Percentiles rank a stretch among this genome's conserved stretches.
phyloP scores from a whole-genome alignment of 2,888 invertebrate genomes.

The Ceraclea dissimilis region DNA sequence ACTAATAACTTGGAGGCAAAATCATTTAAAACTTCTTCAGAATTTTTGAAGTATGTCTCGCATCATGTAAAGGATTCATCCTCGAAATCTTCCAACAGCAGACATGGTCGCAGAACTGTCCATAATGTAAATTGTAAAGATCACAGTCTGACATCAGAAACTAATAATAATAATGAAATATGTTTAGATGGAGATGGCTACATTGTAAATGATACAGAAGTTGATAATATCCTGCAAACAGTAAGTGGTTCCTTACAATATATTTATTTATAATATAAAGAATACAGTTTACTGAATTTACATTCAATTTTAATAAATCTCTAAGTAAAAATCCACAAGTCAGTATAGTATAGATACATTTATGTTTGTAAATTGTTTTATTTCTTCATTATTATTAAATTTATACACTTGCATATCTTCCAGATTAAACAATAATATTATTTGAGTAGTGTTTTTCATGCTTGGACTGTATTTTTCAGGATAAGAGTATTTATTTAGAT shows the following conservation, averaged over 20 bases:
- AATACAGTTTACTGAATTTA: too few relatives aligned
- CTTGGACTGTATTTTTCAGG: conserved; percentile 3
- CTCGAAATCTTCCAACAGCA: not conserved
- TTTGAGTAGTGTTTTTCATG: not conserved
- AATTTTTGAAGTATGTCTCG: conserved; percentile 9
- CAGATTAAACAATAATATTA: not conserved
- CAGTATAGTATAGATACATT: too few relatives aligned
- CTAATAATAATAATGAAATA: not conserved
- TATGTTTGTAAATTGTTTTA: too few relatives aligned
- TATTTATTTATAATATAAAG: too few relatives aligned
- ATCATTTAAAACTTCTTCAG: conserved; percentile 8
- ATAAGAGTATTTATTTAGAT: conserved; percentile 10
- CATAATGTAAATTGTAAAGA: not conserved
- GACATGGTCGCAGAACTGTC: not conserved
- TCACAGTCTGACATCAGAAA: not conserved
- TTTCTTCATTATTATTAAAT: too few relatives aligned
- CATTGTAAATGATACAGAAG: not conserved
- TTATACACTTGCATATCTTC: too few relatives aligned
- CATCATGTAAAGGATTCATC: not conserved
- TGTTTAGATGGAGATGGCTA: not conserved
- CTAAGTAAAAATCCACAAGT: too few relatives aligned
- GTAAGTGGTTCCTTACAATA: not conserved
- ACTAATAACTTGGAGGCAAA: conserved; percentile 9
- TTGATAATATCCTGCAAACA: not conserved
- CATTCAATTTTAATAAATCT: too few relatives aligned